phyloP scores from a whole-genome alignment of 2,888 invertebrate species.

The Agrotis exclamationis region DNA sequence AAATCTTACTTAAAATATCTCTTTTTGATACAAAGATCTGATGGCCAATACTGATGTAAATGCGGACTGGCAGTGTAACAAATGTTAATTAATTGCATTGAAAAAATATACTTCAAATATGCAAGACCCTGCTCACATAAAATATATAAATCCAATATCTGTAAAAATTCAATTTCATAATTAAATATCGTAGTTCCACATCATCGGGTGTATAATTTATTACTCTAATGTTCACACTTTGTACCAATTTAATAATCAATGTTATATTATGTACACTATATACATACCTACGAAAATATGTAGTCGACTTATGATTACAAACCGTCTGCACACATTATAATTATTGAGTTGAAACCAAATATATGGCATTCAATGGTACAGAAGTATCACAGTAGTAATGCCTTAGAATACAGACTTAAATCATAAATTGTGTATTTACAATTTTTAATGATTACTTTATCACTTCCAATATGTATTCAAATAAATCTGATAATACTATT shows the following conservation, averaged over 20 bases:
- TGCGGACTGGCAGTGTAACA: constrained; percentile 84
- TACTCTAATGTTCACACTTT: constrained; percentile 61
- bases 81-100: constrained; percentile 76
- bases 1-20: constrained; percentile 60
- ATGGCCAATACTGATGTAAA: constrained; percentile 74
- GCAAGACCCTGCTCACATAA: constrained; percentile 84
- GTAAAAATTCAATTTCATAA: constrained; percentile 54
- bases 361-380: constrained; percentile 75
- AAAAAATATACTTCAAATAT: constrained; percentile 74
- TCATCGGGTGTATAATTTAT: constrained; percentile 57
- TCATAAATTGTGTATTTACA: constrained; percentile 65
- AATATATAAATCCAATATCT: constrained; percentile 59
- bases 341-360: constrained; percentile 55
- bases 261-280: constrained; percentile 78
- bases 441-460: constrained; percentile 57
- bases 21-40: constrained; percentile 62
- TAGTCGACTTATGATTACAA: constrained; percentile 67
- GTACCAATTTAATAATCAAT: constrained; percentile 65
- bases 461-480: constrained; percentile 55
- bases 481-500: constrained; percentile 64
- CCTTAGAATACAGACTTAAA: constrained; percentile 62
- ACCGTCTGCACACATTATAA: constrained; percentile 59
- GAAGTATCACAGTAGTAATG: constrained; percentile 77
- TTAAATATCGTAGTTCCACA: constrained; percentile 73
- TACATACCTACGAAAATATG: constrained; percentile 75